Evolutionary conservation across 1,140 invertebrate genomes (phyloP), one percentile per base, ranked within the genome.

Genomic region (Heliothis virescens): DNA sequence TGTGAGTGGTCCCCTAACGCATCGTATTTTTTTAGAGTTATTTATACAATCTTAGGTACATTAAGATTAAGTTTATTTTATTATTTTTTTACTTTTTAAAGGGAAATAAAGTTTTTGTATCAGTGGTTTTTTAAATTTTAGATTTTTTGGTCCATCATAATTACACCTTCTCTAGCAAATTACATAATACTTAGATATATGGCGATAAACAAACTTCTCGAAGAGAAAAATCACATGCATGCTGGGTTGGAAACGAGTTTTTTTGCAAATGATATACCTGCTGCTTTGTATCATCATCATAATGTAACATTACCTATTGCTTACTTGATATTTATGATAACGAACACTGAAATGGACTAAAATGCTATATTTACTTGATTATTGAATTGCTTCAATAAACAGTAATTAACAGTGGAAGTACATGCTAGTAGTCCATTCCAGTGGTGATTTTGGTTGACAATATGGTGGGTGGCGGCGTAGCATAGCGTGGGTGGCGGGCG

Each of bases 361-460:
- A 3, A 67, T 13, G 34, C 34, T 41, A 41, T 41, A 9, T 41
- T 0, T 9, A 41, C 9, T 41, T 41, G 34, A 41, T 41, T 41
- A 41, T 9, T 41, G 34, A 41, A 41, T 41, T 41, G 34, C 34
- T 9, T 9, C 34, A 5, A 41, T 41, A 41, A 41, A 41, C 9
- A 5, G 34, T 41, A 7, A 41, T 41, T 41, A 41, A 9, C 9
- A 9, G 9, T 41, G 34, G 1, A 18, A 55, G 18, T 5, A 29
- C 34, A 41, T n/a, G 26, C 5, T 11, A n/a, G 13, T 1, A 29
- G 71, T 77, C 10, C 50, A 57, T 29, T 78, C 53, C 63, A 48
- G 63, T 77, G 75, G 62, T 57, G 26, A 10, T 62, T 91, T 63
- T 85, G 85, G 87, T 92, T 94, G 92, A 94, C 92, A 93, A 93